A percentile compares a stretch with the other conserved stretches of the same genome.
Conservation (phyloP, 2,888 invertebrate genomes). For the Lasiommata megera region DNA sequence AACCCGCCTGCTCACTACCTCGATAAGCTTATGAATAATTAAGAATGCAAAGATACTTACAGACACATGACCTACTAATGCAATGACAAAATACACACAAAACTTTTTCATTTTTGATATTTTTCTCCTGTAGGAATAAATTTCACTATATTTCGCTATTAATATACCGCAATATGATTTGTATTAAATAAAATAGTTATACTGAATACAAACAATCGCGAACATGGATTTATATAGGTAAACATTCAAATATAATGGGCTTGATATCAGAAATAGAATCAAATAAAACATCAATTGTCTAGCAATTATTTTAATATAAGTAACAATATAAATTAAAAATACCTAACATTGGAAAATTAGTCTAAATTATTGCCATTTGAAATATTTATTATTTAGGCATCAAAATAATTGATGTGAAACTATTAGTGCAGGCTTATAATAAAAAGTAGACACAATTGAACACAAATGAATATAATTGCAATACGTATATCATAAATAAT, state of each 20-base stretch:
- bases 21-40: too few relatives aligned
- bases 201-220: not conserved
- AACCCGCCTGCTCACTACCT: too few relatives aligned
- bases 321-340: not conserved
- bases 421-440: not conserved
- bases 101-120: not conserved
- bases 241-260: not conserved
- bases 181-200: too few relatives aligned
- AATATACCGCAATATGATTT: too few relatives aligned
- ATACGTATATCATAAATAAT: not conserved
- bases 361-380: not conserved
- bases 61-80: not conserved
- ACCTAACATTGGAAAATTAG: not conserved
- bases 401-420: not conserved
- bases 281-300: conserved; percentile 2
- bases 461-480: not conserved
- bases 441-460: not conserved
- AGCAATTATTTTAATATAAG: not conserved
- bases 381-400: not conserved
- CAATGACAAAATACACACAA: not conserved
- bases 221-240: not conserved
- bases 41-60: not conserved
- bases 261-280: not conserved
- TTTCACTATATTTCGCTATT: too few relatives aligned
- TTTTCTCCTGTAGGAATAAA: not conserved